Base-by-base conservation (phyloP, 1,140 invertebrate genomes). In the Cotesia typhae region DNA sequence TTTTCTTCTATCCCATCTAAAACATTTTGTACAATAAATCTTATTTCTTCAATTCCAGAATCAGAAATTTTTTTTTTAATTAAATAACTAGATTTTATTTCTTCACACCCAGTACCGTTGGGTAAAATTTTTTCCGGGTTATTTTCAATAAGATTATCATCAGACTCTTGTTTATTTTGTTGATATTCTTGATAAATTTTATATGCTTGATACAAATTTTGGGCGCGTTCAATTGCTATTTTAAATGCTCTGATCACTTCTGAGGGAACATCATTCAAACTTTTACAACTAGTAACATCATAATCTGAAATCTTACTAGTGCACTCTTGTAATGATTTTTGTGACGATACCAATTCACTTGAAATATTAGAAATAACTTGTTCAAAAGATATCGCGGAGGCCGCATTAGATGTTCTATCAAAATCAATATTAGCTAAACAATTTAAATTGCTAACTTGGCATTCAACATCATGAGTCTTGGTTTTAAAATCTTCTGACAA, bases 151-250 rank as follows among this genome's bases (percentile, higher is more conserved):
- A 51, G 53, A 7, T 20, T 51, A 67, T 74, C 6, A 41, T 61
- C 20, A 70, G 72, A 20, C 65, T 71, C 64, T 61, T 67, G 51
- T 64, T 68, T 51, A 36, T 73, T 63, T 17, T 76, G 53, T 37
- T 35, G 20, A 5, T 61, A 75, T 17, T 70, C 41, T 4, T 67
- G 61, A 17, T 76, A 76, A 0, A 78, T 75, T 37, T 70, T 66
- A 1, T 81, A 17, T 0, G 76, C 76, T 35, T 69, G 53, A 53
- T 73, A 74, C n/a, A 82, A 20, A 67, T 81, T 80, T 4, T 64
- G 53, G 0, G 72, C 75, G 35, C 69, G 66, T 9, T 78, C 52
- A 3, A 61, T 65, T 0, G 75, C 76, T 2, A 77, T 64, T 38
- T 76, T 75, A 5, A 82, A 60, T 9, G 76, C 71, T 6, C 53